Evolutionary conservation across 2,888 invertebrate genomes (phyloP).

Genomic region (Napeogenes sylphis): DNA sequence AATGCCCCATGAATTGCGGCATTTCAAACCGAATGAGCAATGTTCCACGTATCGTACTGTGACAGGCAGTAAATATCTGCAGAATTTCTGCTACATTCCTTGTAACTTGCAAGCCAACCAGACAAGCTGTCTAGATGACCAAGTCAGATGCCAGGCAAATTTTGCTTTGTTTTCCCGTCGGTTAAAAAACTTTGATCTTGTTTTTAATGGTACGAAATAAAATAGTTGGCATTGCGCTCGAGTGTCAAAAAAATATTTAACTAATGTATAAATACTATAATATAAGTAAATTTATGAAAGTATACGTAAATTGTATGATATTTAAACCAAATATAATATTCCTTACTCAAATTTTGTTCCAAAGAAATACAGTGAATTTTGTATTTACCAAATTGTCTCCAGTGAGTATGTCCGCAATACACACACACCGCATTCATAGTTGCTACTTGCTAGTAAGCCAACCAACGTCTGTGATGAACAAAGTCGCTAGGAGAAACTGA

Average conservation of each 20-base stretch:
- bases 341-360: too few relatives aligned
- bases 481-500: not conserved
- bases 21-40: slow-evolving; percentile 3
- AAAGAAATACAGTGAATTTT: too few relatives aligned
- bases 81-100: slow-evolving; percentile 14
- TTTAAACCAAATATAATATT: too few relatives aligned
- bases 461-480: not conserved
- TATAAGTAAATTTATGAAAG: too few relatives aligned
- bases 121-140: slow-evolving; percentile 4
- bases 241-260: too few relatives aligned
- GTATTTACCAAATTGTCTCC: too few relatives aligned
- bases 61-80: slow-evolving; percentile 12
- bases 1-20: not conserved
- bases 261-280: too few relatives aligned
- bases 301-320: too few relatives aligned
- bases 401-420: too few relatives aligned
- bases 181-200: not conserved
- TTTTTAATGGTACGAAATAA: too few relatives aligned
- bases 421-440: too few relatives aligned
- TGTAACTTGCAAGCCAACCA: slow-evolving; percentile 7
- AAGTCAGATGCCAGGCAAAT: not conserved
- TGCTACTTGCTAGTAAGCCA: not conserved
- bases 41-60: slow-evolving; percentile 6
- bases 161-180: not conserved
- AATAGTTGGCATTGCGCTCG: too few relatives aligned